Evolutionary conservation across 2,113 vertebrate species (phyloP), one percentile per base, ranked within the genome.

Genomic region (Nycticebus coucang): DNA sequence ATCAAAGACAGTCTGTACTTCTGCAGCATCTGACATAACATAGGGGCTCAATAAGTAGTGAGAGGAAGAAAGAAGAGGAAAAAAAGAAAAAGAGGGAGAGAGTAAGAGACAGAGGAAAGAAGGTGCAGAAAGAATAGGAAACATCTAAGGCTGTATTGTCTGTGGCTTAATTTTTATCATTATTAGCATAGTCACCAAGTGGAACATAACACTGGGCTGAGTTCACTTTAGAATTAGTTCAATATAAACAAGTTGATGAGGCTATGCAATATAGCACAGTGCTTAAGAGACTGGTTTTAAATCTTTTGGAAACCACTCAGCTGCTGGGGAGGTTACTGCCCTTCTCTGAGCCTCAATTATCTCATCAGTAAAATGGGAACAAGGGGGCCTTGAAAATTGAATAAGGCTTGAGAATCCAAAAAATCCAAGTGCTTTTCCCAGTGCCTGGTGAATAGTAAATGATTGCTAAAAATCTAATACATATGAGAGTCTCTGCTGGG

Each of bases 181-280:
- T 7, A 4, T 33, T 9, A 57, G 19, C 33, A 30, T 30, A 35
- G 33, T n/a, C 18, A 13, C 4, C 10, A 4, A 0, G 1, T 0
- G 33, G 87, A 66, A 55, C 22, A 0, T 5, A 35, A 41, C 37
- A 62, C 3, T 7, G 1, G 2, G 4, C 41, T 14, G 14, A 80
- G 26, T 74, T 37, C 4, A 1, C 30, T 62, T 50, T 35, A 69
- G 28, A 87, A 33, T 10, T 35, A 4, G 14, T 33, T 71, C 55
- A 21, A 0, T 22, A 26, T 26, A 30, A 64, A 50, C 4, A 0
- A 24, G 5, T 21, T 4, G 17, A 21, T n/a, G 22, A 19, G 72
- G 77, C 22, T 62, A 7, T 12, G 1, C 13, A 2, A 11, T 2
- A 5, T 2, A 18, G 24, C 68, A 13, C 10, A 57, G 18, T 8